Conservation (phyloP, 2,888 invertebrate genomes). For the Eugnorisma glareosa region DNA sequence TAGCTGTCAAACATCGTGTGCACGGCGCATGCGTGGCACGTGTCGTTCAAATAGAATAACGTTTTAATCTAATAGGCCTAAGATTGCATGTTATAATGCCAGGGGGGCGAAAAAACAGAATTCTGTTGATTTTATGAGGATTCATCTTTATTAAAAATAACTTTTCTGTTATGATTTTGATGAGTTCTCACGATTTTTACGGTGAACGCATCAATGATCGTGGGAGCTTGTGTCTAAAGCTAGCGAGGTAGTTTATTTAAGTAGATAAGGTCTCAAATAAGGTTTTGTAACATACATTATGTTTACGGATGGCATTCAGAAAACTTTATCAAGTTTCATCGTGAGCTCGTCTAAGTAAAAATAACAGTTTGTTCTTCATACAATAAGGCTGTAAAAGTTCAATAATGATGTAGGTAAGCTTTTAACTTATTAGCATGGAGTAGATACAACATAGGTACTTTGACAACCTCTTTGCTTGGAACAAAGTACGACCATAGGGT, state of each 20-base stretch:
- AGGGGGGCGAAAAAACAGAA: slow-evolving; percentile 71
- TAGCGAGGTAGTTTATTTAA: neutral
- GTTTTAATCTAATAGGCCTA: slow-evolving; percentile 84
- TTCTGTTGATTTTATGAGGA: slow-evolving; percentile 69
- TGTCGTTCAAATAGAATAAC: slow-evolving; percentile 76
- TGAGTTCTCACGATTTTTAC: slow-evolving; percentile 68
- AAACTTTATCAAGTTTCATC: neutral
- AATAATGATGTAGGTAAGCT: neutral
- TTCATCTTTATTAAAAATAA: slow-evolving; percentile 77
- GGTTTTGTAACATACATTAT: neutral
- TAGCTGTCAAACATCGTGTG: slow-evolving; percentile 85
- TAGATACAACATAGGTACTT: neutral
- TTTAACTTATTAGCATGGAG: neutral
- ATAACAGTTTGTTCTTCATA: neutral
- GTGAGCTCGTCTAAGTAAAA: neutral
- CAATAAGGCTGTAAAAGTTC: neutral
- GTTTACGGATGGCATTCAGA: neutral
- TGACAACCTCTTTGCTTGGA: neutral
- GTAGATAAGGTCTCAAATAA: neutral
- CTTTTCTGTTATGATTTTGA: slow-evolving; percentile 65
- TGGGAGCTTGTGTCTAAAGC: slow-evolving; percentile 18
- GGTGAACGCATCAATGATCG: slow-evolving; percentile 7
- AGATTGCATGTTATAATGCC: slow-evolving; percentile 73
- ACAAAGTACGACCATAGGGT: no score
- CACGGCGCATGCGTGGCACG: slow-evolving; percentile 82